phyloP scores from a whole-genome alignment of 1,140 invertebrate genomes.

The Lepidostoma basale region DNA sequence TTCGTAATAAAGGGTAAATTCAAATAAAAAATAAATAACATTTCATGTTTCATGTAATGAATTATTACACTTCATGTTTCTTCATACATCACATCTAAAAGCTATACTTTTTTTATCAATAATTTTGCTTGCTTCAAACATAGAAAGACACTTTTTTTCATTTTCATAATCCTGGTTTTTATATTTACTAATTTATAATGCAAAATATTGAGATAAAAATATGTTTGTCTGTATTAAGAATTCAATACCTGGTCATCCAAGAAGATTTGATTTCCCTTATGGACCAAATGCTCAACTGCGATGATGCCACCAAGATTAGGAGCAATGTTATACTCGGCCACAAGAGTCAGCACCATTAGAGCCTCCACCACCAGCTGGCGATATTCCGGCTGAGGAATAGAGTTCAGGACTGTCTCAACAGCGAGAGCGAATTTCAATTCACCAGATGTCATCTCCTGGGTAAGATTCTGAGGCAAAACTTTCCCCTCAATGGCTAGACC shows the following conservation, averaged over 20 bases:
- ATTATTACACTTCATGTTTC: no score
- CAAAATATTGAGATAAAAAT: slow-evolving; percentile 24
- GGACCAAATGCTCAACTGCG: slow-evolving; percentile 90
- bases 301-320: slow-evolving; percentile 81
- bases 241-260: slow-evolving; percentile 95
- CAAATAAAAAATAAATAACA: background rate
- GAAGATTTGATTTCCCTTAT: slow-evolving; percentile 94
- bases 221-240: no score
- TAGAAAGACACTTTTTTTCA: no score
- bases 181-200: no score
- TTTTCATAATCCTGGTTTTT: no score
- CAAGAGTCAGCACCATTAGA: slow-evolving; percentile 91
- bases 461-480: slow-evolving; percentile 86
- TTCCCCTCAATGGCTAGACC: slow-evolving; percentile 89
- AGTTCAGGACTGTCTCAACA: slow-evolving; percentile 96
- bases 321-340: slow-evolving; percentile 87
- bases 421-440: slow-evolving; percentile 98
- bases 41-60: no score
- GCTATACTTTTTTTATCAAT: no score
- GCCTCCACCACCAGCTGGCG: slow-evolving; percentile 97
- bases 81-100: no score
- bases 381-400: slow-evolving; percentile 97
- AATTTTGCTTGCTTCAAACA: no score
- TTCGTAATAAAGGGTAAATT: background rate
- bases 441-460: slow-evolving; percentile 97